Percentiles rank a stretch among this genome's conserved stretches.
Evolutionary conservation across 2,797 vertebrate species (phyloP).

Genomic region (Hypotaenidia philippensis): DNA sequence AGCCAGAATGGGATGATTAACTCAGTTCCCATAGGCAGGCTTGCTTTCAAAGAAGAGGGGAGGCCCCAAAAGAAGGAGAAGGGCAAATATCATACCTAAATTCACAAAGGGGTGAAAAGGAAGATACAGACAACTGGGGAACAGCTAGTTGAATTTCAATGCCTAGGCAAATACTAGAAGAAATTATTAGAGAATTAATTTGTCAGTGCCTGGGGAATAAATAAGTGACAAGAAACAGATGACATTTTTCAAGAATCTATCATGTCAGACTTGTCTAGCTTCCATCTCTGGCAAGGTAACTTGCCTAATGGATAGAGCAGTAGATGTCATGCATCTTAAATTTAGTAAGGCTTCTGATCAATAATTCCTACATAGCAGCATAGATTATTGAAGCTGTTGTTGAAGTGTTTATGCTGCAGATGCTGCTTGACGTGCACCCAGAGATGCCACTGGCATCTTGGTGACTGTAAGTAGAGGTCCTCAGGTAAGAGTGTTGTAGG

Average conservation of each 20-base stretch:
- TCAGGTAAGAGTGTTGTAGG: neutral
- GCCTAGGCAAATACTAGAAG: neutral
- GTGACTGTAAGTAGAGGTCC: fast-evolving
- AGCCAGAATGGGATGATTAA: neutral
- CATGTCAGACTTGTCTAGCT: neutral
- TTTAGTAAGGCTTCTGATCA: neutral
- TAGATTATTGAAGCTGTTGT: neutral
- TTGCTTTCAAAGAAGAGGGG: neutral
- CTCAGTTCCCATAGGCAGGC: neutral
- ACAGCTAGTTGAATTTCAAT: neutral
- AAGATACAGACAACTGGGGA: neutral
- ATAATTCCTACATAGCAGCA: neutral
- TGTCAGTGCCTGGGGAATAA: neutral
- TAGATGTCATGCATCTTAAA: neutral
- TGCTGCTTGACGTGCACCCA: neutral
- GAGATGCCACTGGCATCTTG: neutral
- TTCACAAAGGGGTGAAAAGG: neutral
- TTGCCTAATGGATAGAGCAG: neutral
- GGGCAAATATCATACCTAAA: neutral
- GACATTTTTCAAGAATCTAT: neutral
- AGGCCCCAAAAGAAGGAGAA: neutral
- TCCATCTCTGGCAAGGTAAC: neutral
- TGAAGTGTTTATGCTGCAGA: neutral
- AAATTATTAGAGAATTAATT: neutral
- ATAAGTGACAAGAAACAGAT: neutral